Base-by-base conservation (phyloP, 2,888 invertebrate genomes). In the Antitype chi region DNA sequence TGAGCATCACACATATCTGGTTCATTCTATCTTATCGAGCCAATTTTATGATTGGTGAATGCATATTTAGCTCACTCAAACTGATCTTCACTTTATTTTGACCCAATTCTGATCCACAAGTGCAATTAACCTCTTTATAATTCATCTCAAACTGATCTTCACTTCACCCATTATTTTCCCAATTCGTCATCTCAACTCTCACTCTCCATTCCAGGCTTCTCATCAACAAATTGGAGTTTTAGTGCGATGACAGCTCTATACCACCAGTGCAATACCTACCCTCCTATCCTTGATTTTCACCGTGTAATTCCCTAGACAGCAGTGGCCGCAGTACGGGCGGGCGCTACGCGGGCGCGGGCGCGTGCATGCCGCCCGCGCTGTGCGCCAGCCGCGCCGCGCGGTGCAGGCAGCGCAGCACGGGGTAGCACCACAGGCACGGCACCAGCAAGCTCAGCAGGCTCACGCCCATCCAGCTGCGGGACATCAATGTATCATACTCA, bases 371-470 rank as follows among this genome's bases (percentile, higher is more conserved):
- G 74, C 99, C 99, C 90, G 99, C 99, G 76, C 98, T 93, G 79
- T 98, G 98, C 91, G 99, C 98, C 73, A 97, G 97, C 82, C 98
- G 97, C 71, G 98, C 98, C 90, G 98, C 98, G 96, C 97, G 97
- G 95, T 99, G 99, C 91, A 98, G 98, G 89, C 98, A 98, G 89
- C 98, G 98, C 84, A 99, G 97, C 79, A 99, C 99, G 90, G 98
- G 97, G 97, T 99, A 99, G 96, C 99, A 98, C 97, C 99, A 99
- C 90, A 99, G 97, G 95, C 99, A 99, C 87, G 99, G 99, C 91
- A 99, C 98, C 89, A 99, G 96, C 85, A 99, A 95, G 79, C 98
- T 98, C 74, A 99, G 97, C 81, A 99, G 97, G 49, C 98, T 98
- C 87, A 99, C 96, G 76, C 98, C 98, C 85, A 98, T 94, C 99